Evolutionary conservation across 2,797 vertebrate species (phyloP).

Genomic region (Pyrocephalus nanus): DNA sequence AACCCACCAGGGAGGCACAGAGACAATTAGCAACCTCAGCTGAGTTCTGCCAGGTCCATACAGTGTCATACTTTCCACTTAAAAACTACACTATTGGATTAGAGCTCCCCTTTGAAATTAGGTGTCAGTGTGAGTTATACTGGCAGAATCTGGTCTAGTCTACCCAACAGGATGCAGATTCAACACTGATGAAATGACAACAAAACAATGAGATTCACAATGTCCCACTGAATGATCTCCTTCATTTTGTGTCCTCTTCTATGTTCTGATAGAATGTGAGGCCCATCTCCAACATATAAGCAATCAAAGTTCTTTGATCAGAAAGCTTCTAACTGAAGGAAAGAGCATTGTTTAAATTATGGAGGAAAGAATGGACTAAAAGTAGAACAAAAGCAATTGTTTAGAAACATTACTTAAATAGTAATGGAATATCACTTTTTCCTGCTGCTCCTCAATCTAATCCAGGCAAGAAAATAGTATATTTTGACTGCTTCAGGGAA

Average conservation of each 20-base stretch:
- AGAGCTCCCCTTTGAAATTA: background rate
- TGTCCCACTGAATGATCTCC: background rate
- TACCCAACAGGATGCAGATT: background rate
- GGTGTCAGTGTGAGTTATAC: background rate
- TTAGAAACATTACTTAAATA: background rate
- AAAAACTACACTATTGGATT: background rate
- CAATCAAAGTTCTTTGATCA: background rate
- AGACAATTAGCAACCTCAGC: background rate
- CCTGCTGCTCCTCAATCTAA: background rate
- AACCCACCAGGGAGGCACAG: background rate
- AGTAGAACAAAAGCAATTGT: accelerated
- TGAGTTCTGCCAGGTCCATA: background rate
- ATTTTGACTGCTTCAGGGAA: background rate
- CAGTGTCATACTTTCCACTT: background rate
- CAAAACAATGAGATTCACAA: background rate
- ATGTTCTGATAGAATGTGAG: background rate
- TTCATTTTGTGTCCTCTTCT: background rate
- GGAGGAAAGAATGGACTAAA: background rate
- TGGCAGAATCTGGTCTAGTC: background rate
- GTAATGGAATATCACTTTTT: background rate
- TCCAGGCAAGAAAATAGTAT: background rate
- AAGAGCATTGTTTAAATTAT: background rate
- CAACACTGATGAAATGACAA: background rate
- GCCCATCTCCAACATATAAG: background rate
- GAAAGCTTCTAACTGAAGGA: background rate